Evolutionary conservation across 2,113 vertebrate genomes (phyloP).

Genomic region (Solea senegalensis): DNA sequence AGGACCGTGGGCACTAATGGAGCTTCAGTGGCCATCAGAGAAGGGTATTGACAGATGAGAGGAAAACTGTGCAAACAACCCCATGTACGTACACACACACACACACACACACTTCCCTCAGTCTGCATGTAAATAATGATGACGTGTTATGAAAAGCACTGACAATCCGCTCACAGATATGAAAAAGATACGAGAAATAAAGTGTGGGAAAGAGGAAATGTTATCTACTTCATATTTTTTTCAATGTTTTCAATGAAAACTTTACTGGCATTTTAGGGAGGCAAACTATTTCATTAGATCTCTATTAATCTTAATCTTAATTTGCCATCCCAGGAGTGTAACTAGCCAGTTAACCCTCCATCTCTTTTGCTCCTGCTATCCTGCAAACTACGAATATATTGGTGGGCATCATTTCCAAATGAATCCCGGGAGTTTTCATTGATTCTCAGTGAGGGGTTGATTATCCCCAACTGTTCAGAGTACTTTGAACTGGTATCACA

Average conservation of each 20-base stretch:
- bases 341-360: conserved; percentile 64
- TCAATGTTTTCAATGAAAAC: conserved; percentile 20
- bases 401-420: conserved; percentile 45
- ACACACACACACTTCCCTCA: conserved; percentile 40
- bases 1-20: conserved; percentile 69
- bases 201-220: conserved; percentile 26
- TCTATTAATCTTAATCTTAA: conserved; percentile 76
- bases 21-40: conserved; percentile 71
- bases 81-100: conserved; percentile 19
- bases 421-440: conserved; percentile 53
- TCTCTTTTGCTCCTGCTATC: conserved; percentile 38
- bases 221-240: conserved; percentile 40
- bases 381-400: conserved; percentile 56
- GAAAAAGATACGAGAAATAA: conserved; percentile 41
- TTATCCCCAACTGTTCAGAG: conserved; percentile 58
- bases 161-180: conserved; percentile 42
- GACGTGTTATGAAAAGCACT: conserved; percentile 44
- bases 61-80: conserved; percentile 56
- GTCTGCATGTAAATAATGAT: conserved; percentile 55
- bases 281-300: conserved; percentile 62
- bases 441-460: conserved; percentile 47
- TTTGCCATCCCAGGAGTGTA: conserved; percentile 66
- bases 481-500: conserved; percentile 41
- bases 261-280: conserved; percentile 36
- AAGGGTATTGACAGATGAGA: conserved; percentile 70